These are phyloP conservation scores for Prionace glauca DNA, from an alignment of 2,797 vertebrate genomes.

Conservation along the genomic window DNA sequence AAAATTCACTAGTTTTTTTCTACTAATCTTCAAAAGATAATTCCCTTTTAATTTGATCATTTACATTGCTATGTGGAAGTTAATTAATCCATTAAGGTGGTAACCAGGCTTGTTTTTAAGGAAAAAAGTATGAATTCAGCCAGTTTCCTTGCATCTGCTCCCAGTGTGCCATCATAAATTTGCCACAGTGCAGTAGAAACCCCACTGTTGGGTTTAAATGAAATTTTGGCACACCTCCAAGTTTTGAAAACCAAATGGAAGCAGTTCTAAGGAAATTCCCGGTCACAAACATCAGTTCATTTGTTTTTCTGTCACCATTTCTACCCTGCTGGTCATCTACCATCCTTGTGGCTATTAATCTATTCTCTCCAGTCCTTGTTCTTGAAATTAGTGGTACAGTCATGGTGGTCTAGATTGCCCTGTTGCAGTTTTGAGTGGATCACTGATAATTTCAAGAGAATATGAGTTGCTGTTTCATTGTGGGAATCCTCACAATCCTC, in stretches of 20 bases:
- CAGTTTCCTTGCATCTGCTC: neutral
- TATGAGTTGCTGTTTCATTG: neutral
- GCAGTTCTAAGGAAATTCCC: neutral
- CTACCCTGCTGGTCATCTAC: neutral
- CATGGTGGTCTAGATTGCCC: neutral
- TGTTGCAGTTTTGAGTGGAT: neutral
- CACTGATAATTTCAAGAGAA: neutral
- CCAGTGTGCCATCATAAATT: neutral
- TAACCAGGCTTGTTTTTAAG: neutral
- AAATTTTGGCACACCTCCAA: neutral
- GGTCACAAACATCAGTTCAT: neutral
- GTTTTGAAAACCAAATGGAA: neutral
- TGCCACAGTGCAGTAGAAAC: neutral
- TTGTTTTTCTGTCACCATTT: neutral
- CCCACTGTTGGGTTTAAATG: neutral
- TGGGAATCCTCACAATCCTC: neutral
- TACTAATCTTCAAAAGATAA: neutral
- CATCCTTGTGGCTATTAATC: neutral
- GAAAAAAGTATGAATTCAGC: neutral
- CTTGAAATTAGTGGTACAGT: neutral
- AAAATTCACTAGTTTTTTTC: neutral
- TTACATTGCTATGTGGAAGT: neutral
- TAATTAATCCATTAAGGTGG: neutral
- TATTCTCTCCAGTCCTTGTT: neutral
- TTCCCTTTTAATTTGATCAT: neutral